Base-by-base conservation (phyloP, 2,113 vertebrate genomes). In the Myotis lucifugus region DNA sequence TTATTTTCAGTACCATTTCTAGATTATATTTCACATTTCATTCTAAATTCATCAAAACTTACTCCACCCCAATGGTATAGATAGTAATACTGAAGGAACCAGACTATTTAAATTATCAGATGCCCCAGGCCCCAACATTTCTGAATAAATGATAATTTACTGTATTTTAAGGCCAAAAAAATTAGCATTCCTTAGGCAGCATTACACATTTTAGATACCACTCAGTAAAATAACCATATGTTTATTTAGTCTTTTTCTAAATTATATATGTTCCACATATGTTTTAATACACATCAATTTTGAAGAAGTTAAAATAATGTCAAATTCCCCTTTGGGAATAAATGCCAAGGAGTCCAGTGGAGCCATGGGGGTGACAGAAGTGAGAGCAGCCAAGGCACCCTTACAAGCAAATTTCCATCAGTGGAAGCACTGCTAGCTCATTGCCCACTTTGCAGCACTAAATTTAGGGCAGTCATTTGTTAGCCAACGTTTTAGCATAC, bases 391-490 rank as follows among this genome's bases (percentile, higher is more conserved):
- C 74, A 23, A 27, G 46, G 19, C 27, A 34, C 18, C 12, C 27
- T 52, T 10, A 40, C 4, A 6, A 50, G 21, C 27, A n/a, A 73
- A 37, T 59, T 83, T 61, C 37, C 23, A 64, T 56, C 59, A 17
- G 52, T 11, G 61, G 64, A n/a, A 34, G n/a, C 50, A 1, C 48
- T 23, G 18, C 29, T 19, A 61, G 77, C 42, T 88, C 64, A 18
- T 2, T 59, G 46, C 17, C 40, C 13, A 54, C 79, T 83, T 73
- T n/a, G 54, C 29, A 64, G 96, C 79, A 95, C 88, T 66, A n/a
- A 89, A 95, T 69, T 54, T 79, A 97, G 96, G 91, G 21, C 19
- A 73, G 46, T 61, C 59, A 13, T 88, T 88, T 79, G 78, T 84
- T 94, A 61, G 48, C 76, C 79, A 83, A 52, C 18, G 42, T 42